Percentiles rank a stretch among this genome's conserved stretches.
Conservation (phyloP, 2,888 invertebrate genomes). For the Drosophila pseudotakahashii region DNA sequence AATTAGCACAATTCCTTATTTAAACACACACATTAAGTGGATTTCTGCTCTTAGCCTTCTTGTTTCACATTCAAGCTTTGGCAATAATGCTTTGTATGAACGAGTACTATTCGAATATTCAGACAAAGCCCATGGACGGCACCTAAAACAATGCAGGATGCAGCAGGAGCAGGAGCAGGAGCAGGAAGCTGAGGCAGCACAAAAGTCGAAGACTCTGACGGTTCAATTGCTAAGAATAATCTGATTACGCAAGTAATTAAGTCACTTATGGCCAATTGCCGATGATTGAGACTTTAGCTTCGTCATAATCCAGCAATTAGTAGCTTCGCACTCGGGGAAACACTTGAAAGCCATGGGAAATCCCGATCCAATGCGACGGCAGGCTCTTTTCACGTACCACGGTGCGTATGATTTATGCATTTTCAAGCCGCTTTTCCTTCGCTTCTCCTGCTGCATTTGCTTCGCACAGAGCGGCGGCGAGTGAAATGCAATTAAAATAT, state of each 20-base stretch:
- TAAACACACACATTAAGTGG: conserved; percentile 19
- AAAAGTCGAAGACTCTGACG: not conserved
- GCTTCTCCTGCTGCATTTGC: conserved; percentile 39
- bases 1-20: conserved; percentile 21
- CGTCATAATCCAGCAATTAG: conserved; percentile 37
- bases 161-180: conserved; percentile 7
- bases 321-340: conserved; percentile 27
- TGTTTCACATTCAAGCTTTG: conserved; percentile 58
- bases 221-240: conserved; percentile 18
- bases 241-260: conserved; percentile 34
- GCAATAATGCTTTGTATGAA: conserved; percentile 50
- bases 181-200: too few relatives aligned
- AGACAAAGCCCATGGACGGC: conserved; percentile 84
- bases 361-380: too few relatives aligned
- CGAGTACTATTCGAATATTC: conserved; percentile 51
- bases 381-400: conserved; percentile 35
- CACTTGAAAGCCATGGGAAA: conserved; percentile 4
- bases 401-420: conserved; percentile 70
- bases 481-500: conserved; percentile 74
- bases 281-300: conserved; percentile 12
- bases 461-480: conserved; percentile 49
- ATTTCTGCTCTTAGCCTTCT: conserved; percentile 20
- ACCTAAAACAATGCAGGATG: conserved; percentile 71
- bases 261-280: conserved; percentile 30
- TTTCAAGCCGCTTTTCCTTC: conserved; percentile 18